Evolutionary conservation across 2,797 vertebrate genomes (phyloP).

Genomic region (Sebastes minor): DNA sequence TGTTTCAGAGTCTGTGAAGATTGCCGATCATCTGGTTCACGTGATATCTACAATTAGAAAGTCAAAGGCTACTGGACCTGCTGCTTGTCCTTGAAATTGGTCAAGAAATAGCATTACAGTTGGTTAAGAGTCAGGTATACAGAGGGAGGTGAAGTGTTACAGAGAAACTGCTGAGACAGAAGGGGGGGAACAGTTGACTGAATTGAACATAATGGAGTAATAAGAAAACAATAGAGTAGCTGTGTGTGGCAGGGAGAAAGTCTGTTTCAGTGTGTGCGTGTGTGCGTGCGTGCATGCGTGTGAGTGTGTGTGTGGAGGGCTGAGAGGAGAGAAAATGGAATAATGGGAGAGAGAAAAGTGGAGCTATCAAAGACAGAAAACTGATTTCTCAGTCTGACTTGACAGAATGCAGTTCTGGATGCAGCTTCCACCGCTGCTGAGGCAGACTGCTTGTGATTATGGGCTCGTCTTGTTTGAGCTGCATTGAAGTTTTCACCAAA

Average conservation of each 20-base stretch:
- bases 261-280: background rate
- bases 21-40: background rate
- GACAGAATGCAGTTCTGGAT: constrained; percentile 45
- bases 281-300: background rate
- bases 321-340: constrained; percentile 37
- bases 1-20: background rate
- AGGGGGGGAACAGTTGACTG: constrained; percentile 10
- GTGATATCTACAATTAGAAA: background rate
- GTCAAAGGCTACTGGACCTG: background rate
- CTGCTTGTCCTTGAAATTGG: constrained; percentile 24
- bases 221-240: constrained; percentile 41
- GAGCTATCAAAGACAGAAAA: constrained; percentile 51
- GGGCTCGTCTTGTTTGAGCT: constrained; percentile 12
- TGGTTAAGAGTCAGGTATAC: constrained; percentile 15
- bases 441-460: constrained; percentile 38
- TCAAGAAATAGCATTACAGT: background rate
- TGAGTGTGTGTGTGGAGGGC: background rate
- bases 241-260: background rate
- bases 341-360: constrained; percentile 40
- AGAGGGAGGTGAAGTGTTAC: constrained; percentile 20
- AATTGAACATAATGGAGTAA: constrained; percentile 52
- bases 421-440: constrained; percentile 24
- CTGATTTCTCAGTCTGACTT: constrained; percentile 44
- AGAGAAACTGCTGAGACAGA: constrained; percentile 29
- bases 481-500: constrained; percentile 39